Conservation (phyloP, 2,797 vertebrate species). For the Clarias laeviceps region DNA sequence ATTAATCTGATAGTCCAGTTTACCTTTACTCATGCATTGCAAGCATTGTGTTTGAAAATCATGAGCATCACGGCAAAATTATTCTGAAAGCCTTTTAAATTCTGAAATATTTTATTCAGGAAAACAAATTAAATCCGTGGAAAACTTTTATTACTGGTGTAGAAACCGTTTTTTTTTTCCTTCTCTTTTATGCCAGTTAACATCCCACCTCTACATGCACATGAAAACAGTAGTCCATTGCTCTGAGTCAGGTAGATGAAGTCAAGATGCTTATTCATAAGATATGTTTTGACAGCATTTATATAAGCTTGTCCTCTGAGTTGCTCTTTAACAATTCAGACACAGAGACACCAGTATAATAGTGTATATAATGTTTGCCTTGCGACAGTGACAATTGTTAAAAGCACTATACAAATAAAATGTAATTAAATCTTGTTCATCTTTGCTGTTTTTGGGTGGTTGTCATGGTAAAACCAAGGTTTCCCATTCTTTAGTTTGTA, state of each 20-base stretch:
- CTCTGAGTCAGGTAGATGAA: neutral
- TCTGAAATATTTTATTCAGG: neutral
- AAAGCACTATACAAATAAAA: too few species aligned
- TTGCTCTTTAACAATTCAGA: neutral
- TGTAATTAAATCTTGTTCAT: neutral
- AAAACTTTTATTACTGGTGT: neutral
- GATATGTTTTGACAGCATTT: neutral
- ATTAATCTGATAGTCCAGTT: neutral
- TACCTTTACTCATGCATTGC: neutral
- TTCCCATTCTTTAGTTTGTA: neutral
- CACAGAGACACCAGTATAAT: neutral
- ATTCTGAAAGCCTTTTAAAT: neutral
- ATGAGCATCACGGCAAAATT: too few species aligned
- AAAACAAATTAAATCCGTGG: neutral
- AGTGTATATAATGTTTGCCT: neutral
- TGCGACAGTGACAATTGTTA: too few species aligned
- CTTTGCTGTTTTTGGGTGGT: neutral
- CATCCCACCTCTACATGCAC: neutral
- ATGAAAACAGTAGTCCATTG: neutral
- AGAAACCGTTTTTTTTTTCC: neutral
- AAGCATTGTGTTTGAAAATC: too few species aligned
- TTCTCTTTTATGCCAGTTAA: neutral
- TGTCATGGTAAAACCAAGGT: neutral
- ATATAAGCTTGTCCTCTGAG: neutral
- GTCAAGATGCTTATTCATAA: neutral